phyloP scores from a whole-genome alignment of 1,140 invertebrate species.

The Sitophilus oryzae region DNA sequence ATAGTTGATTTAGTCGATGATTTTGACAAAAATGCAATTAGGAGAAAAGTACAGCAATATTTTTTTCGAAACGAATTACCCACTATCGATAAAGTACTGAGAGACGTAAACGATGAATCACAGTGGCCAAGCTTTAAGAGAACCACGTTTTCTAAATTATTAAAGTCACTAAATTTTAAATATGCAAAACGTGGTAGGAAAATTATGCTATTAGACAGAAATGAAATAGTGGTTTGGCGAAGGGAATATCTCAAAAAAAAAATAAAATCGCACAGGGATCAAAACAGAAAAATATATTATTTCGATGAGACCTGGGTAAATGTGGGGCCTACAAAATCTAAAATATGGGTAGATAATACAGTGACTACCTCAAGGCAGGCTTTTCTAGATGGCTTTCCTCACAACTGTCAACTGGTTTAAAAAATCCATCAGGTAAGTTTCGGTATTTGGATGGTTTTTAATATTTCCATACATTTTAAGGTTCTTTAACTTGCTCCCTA shows the following conservation, averaged over 20 bases:
- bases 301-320: constrained; percentile 19
- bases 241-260: constrained; percentile 9
- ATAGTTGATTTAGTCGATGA: neutral
- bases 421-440: too few relatives aligned
- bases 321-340: constrained; percentile 6
- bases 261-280: neutral
- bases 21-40: constrained; percentile 12
- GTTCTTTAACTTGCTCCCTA: too few relatives aligned
- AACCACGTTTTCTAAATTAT: constrained; percentile 7
- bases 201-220: constrained; percentile 4
- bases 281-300: constrained; percentile 20
- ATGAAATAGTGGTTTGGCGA: constrained; percentile 13
- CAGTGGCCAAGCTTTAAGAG: constrained; percentile 17
- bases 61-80: constrained; percentile 17
- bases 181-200: constrained; percentile 5
- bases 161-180: constrained; percentile 19
- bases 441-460: too few relatives aligned
- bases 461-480: too few relatives aligned
- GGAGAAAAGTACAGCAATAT: constrained; percentile 17
- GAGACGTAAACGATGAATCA: constrained; percentile 7
- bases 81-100: constrained; percentile 9
- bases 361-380: constrained; percentile 2
- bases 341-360: constrained; percentile 5
- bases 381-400: constrained; percentile 3
- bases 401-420: neutral